These are phyloP conservation scores for Sander lucioperca DNA, from an alignment of 2,113 vertebrate species.

Conservation along the genomic window DNA sequence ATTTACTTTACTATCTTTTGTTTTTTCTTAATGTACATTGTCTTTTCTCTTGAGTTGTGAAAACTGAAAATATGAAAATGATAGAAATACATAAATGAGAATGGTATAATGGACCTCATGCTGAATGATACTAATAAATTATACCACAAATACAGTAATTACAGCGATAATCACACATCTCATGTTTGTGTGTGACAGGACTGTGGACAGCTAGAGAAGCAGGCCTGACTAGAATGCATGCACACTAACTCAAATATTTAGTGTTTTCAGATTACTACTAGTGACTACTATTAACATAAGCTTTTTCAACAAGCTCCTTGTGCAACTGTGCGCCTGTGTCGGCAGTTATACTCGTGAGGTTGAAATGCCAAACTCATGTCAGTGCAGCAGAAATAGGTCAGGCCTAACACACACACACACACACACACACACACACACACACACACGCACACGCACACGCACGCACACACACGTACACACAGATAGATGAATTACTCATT, in stretches of 20 bases:
- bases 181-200: neutral
- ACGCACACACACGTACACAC: conserved; percentile 28
- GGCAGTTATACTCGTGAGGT: conserved; percentile 43
- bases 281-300: neutral
- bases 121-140: neutral
- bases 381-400: conserved; percentile 77
- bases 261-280: conserved; percentile 2
- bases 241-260: neutral
- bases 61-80: neutral
- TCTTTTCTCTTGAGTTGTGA: neutral
- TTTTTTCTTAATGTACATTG: neutral
- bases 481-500: conserved; percentile 81
- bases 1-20: too few relatives aligned
- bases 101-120: neutral
- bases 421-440: conserved; percentile 34
- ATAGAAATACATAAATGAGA: neutral
- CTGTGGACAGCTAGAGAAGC: neutral
- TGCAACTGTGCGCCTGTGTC: conserved; percentile 18
- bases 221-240: neutral
- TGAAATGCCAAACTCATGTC: conserved; percentile 74
- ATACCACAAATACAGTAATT: neutral
- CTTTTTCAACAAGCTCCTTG: conserved; percentile 8
- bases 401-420: conserved; percentile 28
- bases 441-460: conserved; percentile 11
- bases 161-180: neutral